These are phyloP conservation scores for Chaetodon auriga DNA, from an alignment of 2,113 vertebrate genomes.

Conservation along the genomic window DNA sequence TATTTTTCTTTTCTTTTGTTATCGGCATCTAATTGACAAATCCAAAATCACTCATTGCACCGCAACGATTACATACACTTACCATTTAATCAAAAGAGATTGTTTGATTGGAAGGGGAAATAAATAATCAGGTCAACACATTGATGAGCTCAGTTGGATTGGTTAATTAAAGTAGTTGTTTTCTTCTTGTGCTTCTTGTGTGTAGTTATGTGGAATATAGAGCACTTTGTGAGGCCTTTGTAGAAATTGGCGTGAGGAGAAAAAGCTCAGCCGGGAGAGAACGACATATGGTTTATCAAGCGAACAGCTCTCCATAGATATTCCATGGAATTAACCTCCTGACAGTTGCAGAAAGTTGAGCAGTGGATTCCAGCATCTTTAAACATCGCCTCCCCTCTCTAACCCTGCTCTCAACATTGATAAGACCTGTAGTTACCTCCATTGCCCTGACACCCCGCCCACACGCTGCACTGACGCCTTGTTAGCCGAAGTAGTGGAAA, in stretches of 20 bases:
- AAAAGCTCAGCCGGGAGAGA: constrained; percentile 9
- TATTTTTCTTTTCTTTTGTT: constrained; percentile 17
- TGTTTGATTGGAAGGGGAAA: constrained; percentile 17
- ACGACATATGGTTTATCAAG: constrained; percentile 28
- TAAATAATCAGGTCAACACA: constrained; percentile 19
- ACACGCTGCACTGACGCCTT: constrained; percentile 34
- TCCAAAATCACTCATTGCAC: constrained; percentile 13
- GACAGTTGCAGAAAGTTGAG: constrained; percentile 54
- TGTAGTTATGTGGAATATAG: neutral
- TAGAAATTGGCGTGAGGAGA: neutral
- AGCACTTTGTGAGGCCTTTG: neutral
- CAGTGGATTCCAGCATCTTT: constrained; percentile 42
- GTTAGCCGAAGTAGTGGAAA: constrained; percentile 32
- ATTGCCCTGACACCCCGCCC: constrained; percentile 58
- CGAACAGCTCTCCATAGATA: constrained; percentile 38
- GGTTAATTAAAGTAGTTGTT: constrained; percentile 21
- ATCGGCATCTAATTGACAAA: constrained; percentile 47
- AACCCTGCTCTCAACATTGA: constrained; percentile 32
- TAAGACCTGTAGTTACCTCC: constrained; percentile 56
- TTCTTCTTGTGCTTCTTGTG: neutral
- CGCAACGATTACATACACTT: neutral
- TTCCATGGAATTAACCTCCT: constrained; percentile 63
- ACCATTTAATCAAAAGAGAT: constrained; percentile 9
- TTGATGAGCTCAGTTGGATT: constrained; percentile 11
- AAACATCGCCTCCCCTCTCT: constrained; percentile 23